These are phyloP conservation scores for Mallotus villosus DNA, from an alignment of 2,797 vertebrate genomes.

Conservation along the genomic window DNA sequence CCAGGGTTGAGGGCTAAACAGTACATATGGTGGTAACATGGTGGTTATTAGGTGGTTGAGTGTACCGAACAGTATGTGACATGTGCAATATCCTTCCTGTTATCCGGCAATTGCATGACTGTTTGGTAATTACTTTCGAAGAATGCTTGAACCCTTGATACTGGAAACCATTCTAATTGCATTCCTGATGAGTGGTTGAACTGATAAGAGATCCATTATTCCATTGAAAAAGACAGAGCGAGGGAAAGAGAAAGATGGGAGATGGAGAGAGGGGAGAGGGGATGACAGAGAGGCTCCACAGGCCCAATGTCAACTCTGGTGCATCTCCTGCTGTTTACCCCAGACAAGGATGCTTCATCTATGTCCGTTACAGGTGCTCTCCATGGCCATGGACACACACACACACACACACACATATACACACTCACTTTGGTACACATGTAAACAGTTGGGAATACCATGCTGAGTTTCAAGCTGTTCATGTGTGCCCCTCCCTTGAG, in stretches of 20 bases:
- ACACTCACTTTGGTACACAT: conserved; percentile 3
- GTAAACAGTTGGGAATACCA: not conserved
- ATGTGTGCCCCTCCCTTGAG: conserved; percentile 52
- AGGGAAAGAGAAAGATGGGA: not conserved
- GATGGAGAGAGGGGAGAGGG: conserved; percentile 24
- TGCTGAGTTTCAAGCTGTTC: conserved; percentile 27
- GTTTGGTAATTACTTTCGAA: not conserved
- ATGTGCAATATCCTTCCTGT: too few relatives aligned
- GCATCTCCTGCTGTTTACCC: conserved; percentile 69
- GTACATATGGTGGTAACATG: too few relatives aligned
- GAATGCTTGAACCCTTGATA: not conserved
- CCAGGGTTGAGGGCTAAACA: too few relatives aligned
- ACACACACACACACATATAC: conserved; percentile 4
- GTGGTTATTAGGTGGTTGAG: too few relatives aligned
- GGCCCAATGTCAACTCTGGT: conserved; percentile 68
- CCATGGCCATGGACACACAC: not conserved
- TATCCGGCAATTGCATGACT: not conserved
- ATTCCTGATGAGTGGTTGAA: not conserved
- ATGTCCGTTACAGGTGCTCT: conserved; percentile 28
- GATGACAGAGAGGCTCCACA: conserved; percentile 56
- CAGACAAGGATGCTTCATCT: conserved; percentile 74
- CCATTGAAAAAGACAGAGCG: not conserved
- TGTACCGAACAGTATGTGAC: too few relatives aligned
- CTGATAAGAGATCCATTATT: not conserved
- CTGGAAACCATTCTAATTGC: not conserved